Percentiles rank a stretch among this genome's conserved stretches.
These are phyloP conservation scores for Fragum sueziense DNA, from an alignment of 2,888 invertebrate genomes.

Conservation along the genomic window DNA sequence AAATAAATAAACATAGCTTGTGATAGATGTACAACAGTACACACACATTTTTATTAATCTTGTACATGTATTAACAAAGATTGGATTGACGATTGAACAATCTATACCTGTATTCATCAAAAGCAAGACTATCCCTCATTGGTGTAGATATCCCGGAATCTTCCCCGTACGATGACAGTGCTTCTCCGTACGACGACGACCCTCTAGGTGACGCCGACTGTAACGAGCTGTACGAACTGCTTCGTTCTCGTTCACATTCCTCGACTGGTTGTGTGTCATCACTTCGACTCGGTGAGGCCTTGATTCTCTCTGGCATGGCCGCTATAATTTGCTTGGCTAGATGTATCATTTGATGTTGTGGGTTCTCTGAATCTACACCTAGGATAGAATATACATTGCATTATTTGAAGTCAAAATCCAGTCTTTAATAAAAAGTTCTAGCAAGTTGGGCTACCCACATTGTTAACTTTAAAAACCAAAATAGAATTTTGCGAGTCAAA, in stretches of 20 bases:
- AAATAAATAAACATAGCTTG: too few species aligned
- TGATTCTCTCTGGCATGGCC: conserved; percentile 98
- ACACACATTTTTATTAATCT: too few species aligned
- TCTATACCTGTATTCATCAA: conserved; percentile 80
- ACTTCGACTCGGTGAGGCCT: conserved; percentile 85
- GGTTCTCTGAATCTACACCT: conserved; percentile 54
- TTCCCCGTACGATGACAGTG: conserved; percentile 80
- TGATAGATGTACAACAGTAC: too few species aligned
- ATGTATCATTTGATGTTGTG: conserved; percentile 84
- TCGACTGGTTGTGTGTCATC: conserved; percentile 66
- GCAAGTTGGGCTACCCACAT: too few species aligned
- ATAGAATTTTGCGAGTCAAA: too few species aligned
- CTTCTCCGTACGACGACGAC: conserved; percentile 80
- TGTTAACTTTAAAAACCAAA: too few species aligned
- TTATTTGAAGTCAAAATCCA: too few species aligned
- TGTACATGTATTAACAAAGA: too few species aligned
- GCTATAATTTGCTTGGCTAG: conserved; percentile 99
- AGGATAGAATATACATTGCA: too few species aligned
- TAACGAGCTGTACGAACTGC: conserved; percentile 89
- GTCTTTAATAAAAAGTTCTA: too few species aligned
- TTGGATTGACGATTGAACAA: too few species aligned
- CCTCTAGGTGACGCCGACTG: conserved; percentile 76
- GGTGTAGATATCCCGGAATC: conserved; percentile 82
- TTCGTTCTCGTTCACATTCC: conserved; percentile 80
- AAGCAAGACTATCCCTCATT: conserved; percentile 78